These are phyloP conservation scores for Carterocephalus palaemon DNA, from an alignment of 2,888 invertebrate species.

Conservation along the genomic window DNA sequence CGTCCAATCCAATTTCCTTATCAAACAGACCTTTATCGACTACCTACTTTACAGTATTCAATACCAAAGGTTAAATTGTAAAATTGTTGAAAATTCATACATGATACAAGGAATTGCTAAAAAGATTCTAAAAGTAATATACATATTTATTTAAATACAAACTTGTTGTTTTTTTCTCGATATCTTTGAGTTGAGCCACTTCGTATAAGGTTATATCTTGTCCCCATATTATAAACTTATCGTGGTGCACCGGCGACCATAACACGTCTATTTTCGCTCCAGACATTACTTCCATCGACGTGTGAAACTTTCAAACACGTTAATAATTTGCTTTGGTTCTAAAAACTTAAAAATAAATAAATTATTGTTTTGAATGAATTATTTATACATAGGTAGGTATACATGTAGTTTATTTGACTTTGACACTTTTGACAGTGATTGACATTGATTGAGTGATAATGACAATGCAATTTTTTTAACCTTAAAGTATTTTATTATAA, in stretches of 20 bases:
- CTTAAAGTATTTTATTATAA: too few species aligned
- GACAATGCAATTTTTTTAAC: too few species aligned
- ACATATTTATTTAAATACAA: slow-evolving; percentile 32
- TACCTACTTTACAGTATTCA: too few species aligned
- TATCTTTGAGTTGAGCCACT: slow-evolving; percentile 81
- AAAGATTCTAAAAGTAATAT: background rate
- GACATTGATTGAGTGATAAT: too few species aligned
- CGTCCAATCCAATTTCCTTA: too few species aligned
- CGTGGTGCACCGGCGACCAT: slow-evolving; percentile 88
- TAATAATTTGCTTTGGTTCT: background rate
- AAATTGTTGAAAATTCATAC: too few species aligned
- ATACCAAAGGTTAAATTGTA: too few species aligned
- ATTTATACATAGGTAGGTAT: too few species aligned
- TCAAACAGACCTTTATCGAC: too few species aligned
- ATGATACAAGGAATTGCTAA: too few species aligned
- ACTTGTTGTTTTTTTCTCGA: slow-evolving; percentile 71
- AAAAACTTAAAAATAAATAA: background rate
- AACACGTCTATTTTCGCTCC: slow-evolving; percentile 85
- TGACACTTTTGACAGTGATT: too few species aligned
- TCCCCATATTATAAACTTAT: slow-evolving; percentile 94
- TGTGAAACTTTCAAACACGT: background rate
- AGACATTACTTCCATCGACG: slow-evolving; percentile 45
- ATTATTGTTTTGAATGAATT: slow-evolving; percentile 3
- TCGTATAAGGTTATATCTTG: slow-evolving; percentile 93
- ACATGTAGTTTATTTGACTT: too few species aligned